A percentile compares a stretch with the other conserved stretches of the same genome.
Conservation (phyloP, 2,797 vertebrate genomes). For the Buceros bicornis region DNA sequence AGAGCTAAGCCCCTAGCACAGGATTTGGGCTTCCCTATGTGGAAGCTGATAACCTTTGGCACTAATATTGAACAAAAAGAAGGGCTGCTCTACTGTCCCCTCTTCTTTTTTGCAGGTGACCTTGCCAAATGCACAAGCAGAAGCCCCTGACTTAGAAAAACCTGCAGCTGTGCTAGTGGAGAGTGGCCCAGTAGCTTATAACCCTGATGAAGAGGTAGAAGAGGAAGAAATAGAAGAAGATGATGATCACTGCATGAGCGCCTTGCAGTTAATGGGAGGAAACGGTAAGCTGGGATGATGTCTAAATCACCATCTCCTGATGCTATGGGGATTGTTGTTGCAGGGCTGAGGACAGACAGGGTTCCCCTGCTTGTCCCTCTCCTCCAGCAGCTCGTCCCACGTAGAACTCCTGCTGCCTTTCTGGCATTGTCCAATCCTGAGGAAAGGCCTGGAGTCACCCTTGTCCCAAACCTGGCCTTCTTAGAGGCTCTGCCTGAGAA, state of each 20-base stretch:
- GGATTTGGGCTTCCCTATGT: neutral
- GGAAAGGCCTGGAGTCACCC: neutral
- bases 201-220: constrained; percentile 83
- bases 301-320: neutral
- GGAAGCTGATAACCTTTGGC: neutral
- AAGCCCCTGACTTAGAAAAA: neutral
- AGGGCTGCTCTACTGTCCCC: neutral
- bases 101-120: constrained; percentile 54
- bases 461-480: neutral
- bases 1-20: neutral
- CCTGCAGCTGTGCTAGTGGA: constrained; percentile 85
- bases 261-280: constrained; percentile 90
- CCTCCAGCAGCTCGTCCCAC: rapidly evolving
- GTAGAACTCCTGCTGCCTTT: neutral
- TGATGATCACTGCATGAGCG: constrained; percentile 92
- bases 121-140: constrained; percentile 40
- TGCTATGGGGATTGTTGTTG: neutral
- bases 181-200: constrained; percentile 91
- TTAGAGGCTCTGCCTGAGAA: neutral
- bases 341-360: neutral
- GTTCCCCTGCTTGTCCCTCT: neutral
- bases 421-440: neutral
- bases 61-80: neutral
- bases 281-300: constrained; percentile 79
- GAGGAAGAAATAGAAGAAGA: constrained; percentile 91